These are phyloP conservation scores for Hirudinaria manillensis DNA, from an alignment of 2,888 invertebrate genomes.

Conservation along the genomic window DNA sequence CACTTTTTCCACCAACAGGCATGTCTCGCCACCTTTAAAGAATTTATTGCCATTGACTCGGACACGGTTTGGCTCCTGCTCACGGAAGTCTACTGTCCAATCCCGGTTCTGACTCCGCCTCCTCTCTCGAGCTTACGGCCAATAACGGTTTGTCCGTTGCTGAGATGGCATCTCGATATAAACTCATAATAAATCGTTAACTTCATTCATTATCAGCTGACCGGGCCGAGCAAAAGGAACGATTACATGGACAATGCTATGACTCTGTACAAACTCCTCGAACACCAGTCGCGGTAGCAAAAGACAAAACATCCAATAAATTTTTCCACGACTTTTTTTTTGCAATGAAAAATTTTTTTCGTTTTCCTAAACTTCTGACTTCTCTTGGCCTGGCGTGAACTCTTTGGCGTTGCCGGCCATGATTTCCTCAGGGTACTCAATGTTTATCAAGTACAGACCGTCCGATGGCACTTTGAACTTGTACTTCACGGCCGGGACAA, in stretches of 20 bases:
- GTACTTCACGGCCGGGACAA: not conserved
- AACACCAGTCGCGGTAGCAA: not conserved
- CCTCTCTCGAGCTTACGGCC: conserved; percentile 7
- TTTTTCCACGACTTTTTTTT: not conserved
- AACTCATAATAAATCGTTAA: not conserved
- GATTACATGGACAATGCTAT: conserved; percentile 28
- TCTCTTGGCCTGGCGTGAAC: not conserved
- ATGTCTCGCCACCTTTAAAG: conserved; percentile 28
- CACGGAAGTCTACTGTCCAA: conserved; percentile 30
- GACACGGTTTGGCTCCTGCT: conserved; percentile 34
- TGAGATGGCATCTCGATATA: not conserved
- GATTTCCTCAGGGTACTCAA: conserved; percentile 31
- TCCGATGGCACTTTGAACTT: conserved; percentile 33
- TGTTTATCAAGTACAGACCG: conserved; percentile 34
- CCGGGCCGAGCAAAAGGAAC: conserved; percentile 19
- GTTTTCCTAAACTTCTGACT: not conserved
- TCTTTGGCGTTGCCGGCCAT: not conserved
- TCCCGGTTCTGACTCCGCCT: conserved; percentile 28
- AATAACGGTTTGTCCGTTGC: not conserved
- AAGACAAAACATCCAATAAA: not conserved
- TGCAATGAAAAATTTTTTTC: not conserved
- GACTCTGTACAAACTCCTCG: conserved; percentile 10
- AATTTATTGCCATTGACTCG: conserved; percentile 27
- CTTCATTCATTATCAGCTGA: conserved; percentile 14
- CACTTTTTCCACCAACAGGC: conserved; percentile 8